phyloP scores from a whole-genome alignment of 2,888 invertebrate species.

The Macroteleia sp. region DNA sequence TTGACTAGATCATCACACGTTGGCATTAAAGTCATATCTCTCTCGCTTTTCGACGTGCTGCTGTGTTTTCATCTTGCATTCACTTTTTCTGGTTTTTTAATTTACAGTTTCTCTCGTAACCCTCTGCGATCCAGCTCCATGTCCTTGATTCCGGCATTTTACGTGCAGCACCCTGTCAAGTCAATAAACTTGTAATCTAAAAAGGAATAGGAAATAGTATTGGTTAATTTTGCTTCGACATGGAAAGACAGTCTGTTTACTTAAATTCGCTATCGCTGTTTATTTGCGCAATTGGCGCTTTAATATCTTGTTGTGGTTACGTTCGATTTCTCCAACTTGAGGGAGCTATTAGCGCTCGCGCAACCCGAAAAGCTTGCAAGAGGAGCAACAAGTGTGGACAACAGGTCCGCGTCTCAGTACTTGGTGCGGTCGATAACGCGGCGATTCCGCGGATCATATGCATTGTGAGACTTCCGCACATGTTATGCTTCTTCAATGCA shows the following conservation, averaged over 20 bases:
- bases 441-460: constrained; percentile 59
- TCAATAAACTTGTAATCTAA: constrained; percentile 16
- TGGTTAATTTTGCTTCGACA: not conserved
- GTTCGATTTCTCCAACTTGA: constrained; percentile 40
- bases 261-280: not conserved
- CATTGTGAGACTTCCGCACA: constrained; percentile 48
- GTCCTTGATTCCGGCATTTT: constrained; percentile 22
- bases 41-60: constrained; percentile 48
- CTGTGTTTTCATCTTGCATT: constrained; percentile 51
- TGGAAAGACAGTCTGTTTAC: not conserved
- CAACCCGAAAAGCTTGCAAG: constrained; percentile 66
- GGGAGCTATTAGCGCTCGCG: constrained; percentile 47
- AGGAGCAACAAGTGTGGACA: constrained; percentile 84
- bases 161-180: constrained; percentile 1
- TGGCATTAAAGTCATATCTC: constrained; percentile 67
- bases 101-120: constrained; percentile 34
- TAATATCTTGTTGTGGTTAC: constrained; percentile 11
- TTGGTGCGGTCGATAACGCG: constrained; percentile 68
- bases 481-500: constrained; percentile 29
- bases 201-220: not conserved
- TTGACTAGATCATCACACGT: constrained; percentile 56
- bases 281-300: constrained; percentile 5
- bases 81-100: constrained; percentile 38
- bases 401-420: constrained; percentile 79
- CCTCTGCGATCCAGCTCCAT: constrained; percentile 34